Percentiles rank a stretch among this genome's conserved stretches.
Evolutionary conservation across 1,140 invertebrate genomes (phyloP).

Genomic region (Macrocentrus cingulum): DNA sequence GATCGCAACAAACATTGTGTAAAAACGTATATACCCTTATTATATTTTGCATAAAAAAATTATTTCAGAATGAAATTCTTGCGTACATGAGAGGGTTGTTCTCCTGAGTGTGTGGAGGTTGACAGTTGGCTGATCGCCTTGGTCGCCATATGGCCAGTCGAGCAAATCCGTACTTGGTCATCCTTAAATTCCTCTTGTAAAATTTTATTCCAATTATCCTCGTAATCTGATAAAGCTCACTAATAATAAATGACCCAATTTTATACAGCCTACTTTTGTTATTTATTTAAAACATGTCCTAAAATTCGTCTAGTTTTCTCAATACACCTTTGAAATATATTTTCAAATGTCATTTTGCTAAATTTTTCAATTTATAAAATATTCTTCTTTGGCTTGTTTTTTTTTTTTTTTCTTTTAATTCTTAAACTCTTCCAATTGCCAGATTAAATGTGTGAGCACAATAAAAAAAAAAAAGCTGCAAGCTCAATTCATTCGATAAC

Average conservation of each 20-base stretch:
- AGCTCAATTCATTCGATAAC: slow-evolving; percentile 13
- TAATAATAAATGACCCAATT: not conserved
- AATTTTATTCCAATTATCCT: not conserved
- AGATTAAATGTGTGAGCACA: too few species aligned
- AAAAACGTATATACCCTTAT: not conserved
- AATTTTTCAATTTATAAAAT: slow-evolving; percentile 5
- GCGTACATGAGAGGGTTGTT: slow-evolving; percentile 59
- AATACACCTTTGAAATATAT: slow-evolving; percentile 41
- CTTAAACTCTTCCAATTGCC: not conserved
- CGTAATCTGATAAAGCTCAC: too few species aligned
- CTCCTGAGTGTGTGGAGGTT: slow-evolving; percentile 52
- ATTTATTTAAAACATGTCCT: slow-evolving; percentile 34
- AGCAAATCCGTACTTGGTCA: slow-evolving; percentile 56
- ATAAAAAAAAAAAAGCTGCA: slow-evolving; percentile 4
- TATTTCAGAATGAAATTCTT: slow-evolving; percentile 15
- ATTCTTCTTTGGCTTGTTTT: too few species aligned
- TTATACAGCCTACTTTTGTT: slow-evolving; percentile 2
- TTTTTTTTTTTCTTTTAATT: not conserved
- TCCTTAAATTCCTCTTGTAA: too few species aligned
- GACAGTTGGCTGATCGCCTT: slow-evolving; percentile 48
- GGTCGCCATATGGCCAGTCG: slow-evolving; percentile 53
- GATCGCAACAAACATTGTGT: slow-evolving; percentile 11
- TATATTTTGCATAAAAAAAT: slow-evolving; percentile 14
- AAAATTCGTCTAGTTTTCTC: slow-evolving; percentile 40
- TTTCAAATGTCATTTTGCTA: slow-evolving; percentile 43